Conservation (phyloP, 2,888 invertebrate genomes). For the Xestia xanthographa region DNA sequence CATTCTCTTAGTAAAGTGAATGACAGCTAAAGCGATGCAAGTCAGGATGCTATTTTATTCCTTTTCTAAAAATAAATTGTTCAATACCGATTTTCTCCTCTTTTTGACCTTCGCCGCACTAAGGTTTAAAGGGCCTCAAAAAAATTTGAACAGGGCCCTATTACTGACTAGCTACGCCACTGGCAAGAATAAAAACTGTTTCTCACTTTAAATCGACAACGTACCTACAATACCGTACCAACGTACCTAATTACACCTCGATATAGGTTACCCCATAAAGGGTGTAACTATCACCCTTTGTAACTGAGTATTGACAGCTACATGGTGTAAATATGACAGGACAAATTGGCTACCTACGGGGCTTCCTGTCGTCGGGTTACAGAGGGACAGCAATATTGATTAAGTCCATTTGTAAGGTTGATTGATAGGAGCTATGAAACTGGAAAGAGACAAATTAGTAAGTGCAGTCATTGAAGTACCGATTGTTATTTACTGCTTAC, state of each 20-base stretch:
- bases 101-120: too few relatives aligned
- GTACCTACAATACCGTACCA: too few relatives aligned
- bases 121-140: too few relatives aligned
- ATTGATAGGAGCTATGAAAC: conserved; percentile 26
- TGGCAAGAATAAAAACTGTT: neutral
- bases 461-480: neutral
- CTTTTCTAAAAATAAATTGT: too few relatives aligned
- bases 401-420: conserved; percentile 21
- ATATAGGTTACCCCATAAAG: conserved; percentile 24
- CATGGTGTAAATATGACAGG: conserved; percentile 65
- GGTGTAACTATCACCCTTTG: conserved; percentile 39
- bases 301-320: conserved; percentile 45
- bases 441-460: neutral
- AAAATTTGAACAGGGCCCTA: too few relatives aligned
- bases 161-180: too few relatives aligned
- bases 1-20: too few relatives aligned
- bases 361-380: conserved; percentile 60
- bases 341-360: conserved; percentile 57
- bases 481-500: too few relatives aligned
- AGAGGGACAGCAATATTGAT: conserved; percentile 54
- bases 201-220: neutral
- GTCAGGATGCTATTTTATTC: too few relatives aligned
- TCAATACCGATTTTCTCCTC: too few relatives aligned
- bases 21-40: too few relatives aligned
- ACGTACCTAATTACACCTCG: conserved; percentile 13